Evolutionary conservation across 2,888 invertebrate genomes (phyloP).

Genomic region (Idaea dimidiata): DNA sequence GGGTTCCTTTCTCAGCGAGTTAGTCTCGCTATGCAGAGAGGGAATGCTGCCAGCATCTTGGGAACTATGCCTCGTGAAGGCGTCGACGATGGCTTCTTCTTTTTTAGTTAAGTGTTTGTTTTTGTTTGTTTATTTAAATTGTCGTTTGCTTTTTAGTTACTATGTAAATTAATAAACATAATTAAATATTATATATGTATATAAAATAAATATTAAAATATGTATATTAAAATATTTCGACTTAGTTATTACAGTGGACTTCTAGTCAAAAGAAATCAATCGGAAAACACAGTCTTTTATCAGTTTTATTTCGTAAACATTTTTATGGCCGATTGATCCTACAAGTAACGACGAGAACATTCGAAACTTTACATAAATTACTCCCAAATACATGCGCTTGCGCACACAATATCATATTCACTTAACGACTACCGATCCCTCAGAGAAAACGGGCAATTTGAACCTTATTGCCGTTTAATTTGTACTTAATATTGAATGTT

Average conservation of each 20-base stretch:
- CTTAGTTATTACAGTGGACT: neutral
- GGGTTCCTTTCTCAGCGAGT: no score
- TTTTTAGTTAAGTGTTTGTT: no score
- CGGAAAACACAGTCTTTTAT: slow-evolving; percentile 22
- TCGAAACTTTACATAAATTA: slow-evolving; percentile 29
- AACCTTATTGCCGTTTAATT: slow-evolving; percentile 11
- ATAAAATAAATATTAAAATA: no score
- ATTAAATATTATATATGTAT: no score
- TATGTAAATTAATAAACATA: no score
- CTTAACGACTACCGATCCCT: slow-evolving; percentile 22
- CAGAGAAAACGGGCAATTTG: slow-evolving; percentile 6
- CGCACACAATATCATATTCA: slow-evolving; percentile 27
- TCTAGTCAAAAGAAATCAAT: slow-evolving; percentile 9
- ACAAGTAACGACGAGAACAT: slow-evolving; percentile 25
- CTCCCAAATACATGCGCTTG: slow-evolving; percentile 19
- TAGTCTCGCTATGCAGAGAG: no score
- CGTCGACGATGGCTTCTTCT: no score
- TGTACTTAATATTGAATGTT: slow-evolving; percentile 9
- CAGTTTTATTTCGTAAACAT: slow-evolving; percentile 22
- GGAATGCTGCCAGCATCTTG: no score
- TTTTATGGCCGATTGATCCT: slow-evolving; percentile 16
- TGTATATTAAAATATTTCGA: no score
- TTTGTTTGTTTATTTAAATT: no score
- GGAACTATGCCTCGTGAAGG: no score
- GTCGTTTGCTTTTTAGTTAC: no score